Evolutionary conservation across 1,140 invertebrate genomes (phyloP).

Genomic region (Hycleus phaleratus): DNA sequence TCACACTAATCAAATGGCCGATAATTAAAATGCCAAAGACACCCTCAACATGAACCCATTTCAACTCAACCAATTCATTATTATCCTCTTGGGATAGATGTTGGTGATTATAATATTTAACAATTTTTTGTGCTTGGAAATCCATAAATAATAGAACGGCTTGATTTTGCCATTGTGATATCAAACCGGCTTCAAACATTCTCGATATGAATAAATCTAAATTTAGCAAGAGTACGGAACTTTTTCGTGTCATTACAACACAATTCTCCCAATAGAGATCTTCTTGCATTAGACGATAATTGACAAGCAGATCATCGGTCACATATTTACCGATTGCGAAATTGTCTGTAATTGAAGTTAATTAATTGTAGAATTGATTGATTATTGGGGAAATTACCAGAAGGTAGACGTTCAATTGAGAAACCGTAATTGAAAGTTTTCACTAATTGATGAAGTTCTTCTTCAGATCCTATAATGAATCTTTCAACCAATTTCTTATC

Average conservation of each 20-base stretch:
- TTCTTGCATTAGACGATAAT: conserved; percentile 46
- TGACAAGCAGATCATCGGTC: conserved; percentile 42
- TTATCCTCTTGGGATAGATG: neutral
- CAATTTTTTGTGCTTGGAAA: conserved; percentile 3
- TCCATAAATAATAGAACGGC: conserved; percentile 8
- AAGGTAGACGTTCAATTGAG: conserved; percentile 26
- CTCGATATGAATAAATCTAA: conserved; percentile 29
- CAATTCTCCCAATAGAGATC: conserved; percentile 52
- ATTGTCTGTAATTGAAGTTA: conserved; percentile 22
- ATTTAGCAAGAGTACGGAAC: conserved; percentile 40
- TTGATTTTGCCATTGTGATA: conserved; percentile 33
- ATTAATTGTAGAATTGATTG: neutral
- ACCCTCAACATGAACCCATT: conserved; percentile 16
- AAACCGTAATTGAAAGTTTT: conserved; percentile 21
- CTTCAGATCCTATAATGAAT: conserved; percentile 19
- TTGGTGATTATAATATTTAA: conserved; percentile 9
- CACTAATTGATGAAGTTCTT: conserved; percentile 13
- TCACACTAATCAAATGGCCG: neutral
- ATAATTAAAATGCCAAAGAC: conserved; percentile 10
- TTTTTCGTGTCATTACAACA: conserved; percentile 49
- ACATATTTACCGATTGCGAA: conserved; percentile 52
- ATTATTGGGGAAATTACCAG: conserved; percentile 12
- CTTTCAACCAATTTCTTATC: conserved; percentile 16
- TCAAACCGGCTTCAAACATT: conserved; percentile 34
- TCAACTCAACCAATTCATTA: neutral